Conservation (phyloP, 2,797 vertebrate genomes). For the Echeneis naucrates region DNA sequence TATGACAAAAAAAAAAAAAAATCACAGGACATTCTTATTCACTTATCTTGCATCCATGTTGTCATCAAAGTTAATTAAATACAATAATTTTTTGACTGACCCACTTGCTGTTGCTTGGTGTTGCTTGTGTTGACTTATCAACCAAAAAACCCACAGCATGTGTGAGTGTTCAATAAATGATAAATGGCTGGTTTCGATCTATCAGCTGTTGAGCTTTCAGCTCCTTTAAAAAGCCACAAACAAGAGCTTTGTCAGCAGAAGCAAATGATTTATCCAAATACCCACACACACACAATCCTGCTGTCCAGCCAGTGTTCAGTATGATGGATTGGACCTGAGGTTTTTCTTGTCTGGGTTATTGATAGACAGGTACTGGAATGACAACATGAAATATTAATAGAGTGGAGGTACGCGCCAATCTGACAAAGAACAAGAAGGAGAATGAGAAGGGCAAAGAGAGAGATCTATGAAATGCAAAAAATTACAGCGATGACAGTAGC, state of each 20-base stretch:
- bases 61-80: not conserved
- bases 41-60: not conserved
- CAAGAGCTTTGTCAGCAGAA: constrained; percentile 73
- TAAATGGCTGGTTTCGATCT: constrained; percentile 70
- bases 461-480: constrained; percentile 24
- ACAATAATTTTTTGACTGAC: not conserved
- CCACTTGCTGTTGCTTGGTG: no score
- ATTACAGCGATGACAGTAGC: constrained; percentile 17
- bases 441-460: constrained; percentile 43
- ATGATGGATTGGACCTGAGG: constrained; percentile 76
- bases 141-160: not conserved
- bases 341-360: constrained; percentile 68
- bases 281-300: constrained; percentile 18
- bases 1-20: not conserved
- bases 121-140: constrained; percentile 12
- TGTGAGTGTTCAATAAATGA: constrained; percentile 56
- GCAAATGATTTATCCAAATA: constrained; percentile 66
- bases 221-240: constrained; percentile 50
- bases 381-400: constrained; percentile 75
- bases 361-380: constrained; percentile 69
- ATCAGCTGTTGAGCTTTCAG: constrained; percentile 48
- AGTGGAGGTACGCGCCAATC: constrained; percentile 46
- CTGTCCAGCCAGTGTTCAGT: constrained; percentile 55
- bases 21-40: not conserved
- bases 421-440: constrained; percentile 48